Percentiles rank a stretch among this genome's conserved stretches.
Conservation (phyloP, 1,140 invertebrate species). For the Drosophila fuyamai region DNA sequence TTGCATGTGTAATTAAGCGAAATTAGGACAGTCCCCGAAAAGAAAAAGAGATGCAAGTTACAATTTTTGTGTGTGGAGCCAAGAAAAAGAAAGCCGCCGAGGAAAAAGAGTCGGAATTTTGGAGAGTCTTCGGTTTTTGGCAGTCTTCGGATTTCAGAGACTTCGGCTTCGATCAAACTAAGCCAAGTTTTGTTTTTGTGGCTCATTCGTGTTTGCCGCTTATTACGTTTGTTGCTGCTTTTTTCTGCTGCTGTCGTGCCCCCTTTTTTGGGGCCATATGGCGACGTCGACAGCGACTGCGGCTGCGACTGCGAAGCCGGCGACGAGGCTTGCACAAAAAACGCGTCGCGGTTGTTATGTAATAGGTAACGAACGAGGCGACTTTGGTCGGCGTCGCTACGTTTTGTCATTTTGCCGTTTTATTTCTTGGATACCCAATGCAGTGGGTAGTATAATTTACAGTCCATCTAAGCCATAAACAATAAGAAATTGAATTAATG, state of each 20-base stretch:
- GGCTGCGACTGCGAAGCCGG: conserved; percentile 22
- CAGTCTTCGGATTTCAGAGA: conserved; percentile 9
- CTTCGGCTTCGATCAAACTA: conserved; percentile 53
- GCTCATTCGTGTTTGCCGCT: conserved; percentile 52
- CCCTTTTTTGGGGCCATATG: conserved; percentile 79
- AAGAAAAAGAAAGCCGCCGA: conserved; percentile 48
- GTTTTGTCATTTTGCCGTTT: conserved; percentile 70
- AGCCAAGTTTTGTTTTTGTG: conserved; percentile 50
- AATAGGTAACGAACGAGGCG: conserved; percentile 56
- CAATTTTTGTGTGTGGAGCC: conserved; percentile 17
- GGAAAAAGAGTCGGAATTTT: conserved; percentile 15
- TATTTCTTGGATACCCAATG: conserved; percentile 22
- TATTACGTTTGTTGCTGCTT: conserved; percentile 67
- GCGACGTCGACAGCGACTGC: conserved; percentile 33
- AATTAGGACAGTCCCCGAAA: conserved; percentile 68
- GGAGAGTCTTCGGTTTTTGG: conserved; percentile 18
- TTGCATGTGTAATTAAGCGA: conserved; percentile 73
- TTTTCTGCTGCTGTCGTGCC: conserved; percentile 67
- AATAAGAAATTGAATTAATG: background rate
- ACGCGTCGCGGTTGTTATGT: conserved; percentile 76
- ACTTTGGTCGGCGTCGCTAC: conserved; percentile 33
- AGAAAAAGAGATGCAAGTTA: conserved; percentile 53
- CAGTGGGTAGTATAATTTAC: conserved; percentile 15
- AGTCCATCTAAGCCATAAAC: background rate
- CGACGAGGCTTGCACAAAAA: conserved; percentile 67